Evolutionary conservation across 2,797 vertebrate species (phyloP).

Genomic region (Mormyrops boulengeri): DNA sequence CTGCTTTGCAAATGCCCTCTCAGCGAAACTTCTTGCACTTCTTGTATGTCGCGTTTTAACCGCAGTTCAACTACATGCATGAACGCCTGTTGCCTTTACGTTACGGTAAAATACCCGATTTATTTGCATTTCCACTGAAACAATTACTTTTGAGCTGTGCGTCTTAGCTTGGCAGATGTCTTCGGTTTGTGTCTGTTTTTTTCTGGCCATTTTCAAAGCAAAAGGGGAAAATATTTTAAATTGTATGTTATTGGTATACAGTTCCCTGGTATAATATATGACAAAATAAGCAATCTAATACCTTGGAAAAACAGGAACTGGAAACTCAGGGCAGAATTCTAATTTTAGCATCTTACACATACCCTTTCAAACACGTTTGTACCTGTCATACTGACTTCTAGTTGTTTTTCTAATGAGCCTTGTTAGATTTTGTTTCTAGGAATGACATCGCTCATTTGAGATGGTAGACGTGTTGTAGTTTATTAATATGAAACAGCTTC

Average conservation of each 20-base stretch:
- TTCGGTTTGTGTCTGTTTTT: not conserved
- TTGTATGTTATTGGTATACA: not conserved
- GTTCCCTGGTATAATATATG: not conserved
- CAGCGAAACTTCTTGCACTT: not conserved
- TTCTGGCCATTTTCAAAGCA: not conserved
- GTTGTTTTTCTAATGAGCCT: not conserved
- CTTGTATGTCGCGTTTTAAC: not conserved
- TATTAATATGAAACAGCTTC: conserved; percentile 4
- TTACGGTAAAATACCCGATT: not conserved
- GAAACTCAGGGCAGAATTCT: not conserved
- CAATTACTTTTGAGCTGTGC: not conserved
- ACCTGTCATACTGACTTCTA: not conserved
- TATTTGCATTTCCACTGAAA: not conserved
- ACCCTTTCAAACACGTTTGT: not conserved
- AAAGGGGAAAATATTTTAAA: not conserved
- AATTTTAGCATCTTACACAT: not conserved
- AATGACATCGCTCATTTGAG: not conserved
- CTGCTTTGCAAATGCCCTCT: not conserved
- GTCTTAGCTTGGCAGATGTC: not conserved
- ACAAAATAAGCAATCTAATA: not conserved
- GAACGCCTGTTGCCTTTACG: not conserved
- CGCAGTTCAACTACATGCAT: not conserved
- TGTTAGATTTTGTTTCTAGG: not conserved
- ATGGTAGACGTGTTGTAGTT: not conserved
- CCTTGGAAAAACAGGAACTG: not conserved